Conservation (phyloP, 30 jellyfish, hydroid and myxozoan species). For the Catostylus mosaicus region DNA sequence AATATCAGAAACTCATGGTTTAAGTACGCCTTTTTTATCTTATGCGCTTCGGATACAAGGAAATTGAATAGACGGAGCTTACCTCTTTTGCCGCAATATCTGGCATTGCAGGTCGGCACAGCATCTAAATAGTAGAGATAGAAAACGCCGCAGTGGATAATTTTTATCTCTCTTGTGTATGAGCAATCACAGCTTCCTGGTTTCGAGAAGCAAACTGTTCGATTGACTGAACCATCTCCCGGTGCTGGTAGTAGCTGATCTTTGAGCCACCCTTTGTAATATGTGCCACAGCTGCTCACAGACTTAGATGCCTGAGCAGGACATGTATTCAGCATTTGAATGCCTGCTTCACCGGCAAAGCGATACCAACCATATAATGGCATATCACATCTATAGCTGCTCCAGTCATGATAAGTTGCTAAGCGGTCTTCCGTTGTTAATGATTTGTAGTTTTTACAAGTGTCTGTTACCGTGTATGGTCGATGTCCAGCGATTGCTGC, state of each 20-base stretch:
- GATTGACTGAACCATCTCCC: constrained; percentile 18
- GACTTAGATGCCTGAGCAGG: constrained; percentile 1
- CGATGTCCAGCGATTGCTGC: background rate
- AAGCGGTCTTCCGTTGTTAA: constrained; percentile 11
- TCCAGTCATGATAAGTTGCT: constrained; percentile 23
- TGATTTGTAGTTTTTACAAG: background rate
- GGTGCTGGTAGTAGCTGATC: constrained; percentile 20
- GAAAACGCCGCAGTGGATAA: constrained; percentile 54
- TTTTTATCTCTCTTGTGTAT: background rate
- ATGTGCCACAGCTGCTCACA: constrained; percentile 40
- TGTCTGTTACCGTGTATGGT: constrained; percentile 13
- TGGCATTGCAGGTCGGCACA: constrained; percentile 35
- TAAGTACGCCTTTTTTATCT: no score
- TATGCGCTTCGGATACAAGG: background rate
- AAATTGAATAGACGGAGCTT: background rate
- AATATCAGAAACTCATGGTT: no score
- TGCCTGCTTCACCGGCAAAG: constrained; percentile 51
- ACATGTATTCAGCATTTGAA: constrained; percentile 21
- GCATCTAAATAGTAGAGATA: constrained; percentile 46
- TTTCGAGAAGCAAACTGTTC: constrained; percentile 51
- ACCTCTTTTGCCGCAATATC: constrained; percentile 66
- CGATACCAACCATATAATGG: constrained; percentile 63
- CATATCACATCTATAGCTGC: constrained; percentile 40
- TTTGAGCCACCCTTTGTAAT: constrained; percentile 55
- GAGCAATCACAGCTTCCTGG: constrained; percentile 39